These are phyloP conservation scores for Cossypha dichroa DNA, from an alignment of 2,797 vertebrate genomes.

Conservation along the genomic window DNA sequence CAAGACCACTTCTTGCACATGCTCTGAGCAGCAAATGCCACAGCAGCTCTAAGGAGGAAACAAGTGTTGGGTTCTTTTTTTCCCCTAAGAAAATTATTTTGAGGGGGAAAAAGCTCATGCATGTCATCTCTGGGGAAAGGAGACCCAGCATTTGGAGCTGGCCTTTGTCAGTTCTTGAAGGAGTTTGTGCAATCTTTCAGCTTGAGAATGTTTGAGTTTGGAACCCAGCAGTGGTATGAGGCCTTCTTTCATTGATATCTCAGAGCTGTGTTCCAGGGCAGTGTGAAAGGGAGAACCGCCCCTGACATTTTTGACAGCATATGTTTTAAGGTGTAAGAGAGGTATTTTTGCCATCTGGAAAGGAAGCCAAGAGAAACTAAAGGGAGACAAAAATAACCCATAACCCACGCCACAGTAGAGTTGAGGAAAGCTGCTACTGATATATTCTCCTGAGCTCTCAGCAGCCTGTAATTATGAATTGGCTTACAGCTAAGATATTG, in stretches of 20 bases:
- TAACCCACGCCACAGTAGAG: background rate
- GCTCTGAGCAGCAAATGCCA: background rate
- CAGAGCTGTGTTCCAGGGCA: background rate
- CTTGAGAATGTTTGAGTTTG: background rate
- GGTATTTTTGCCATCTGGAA: conserved; percentile 28
- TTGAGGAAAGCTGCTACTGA: background rate
- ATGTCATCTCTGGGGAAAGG: background rate
- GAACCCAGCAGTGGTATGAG: background rate
- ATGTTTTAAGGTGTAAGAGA: background rate
- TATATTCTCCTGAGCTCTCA: background rate
- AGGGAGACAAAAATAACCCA: background rate
- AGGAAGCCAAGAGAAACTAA: background rate
- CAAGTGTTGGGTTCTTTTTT: background rate
- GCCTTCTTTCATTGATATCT: background rate
- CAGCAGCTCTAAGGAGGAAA: background rate
- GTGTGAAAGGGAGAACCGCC: background rate
- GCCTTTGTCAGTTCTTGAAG: background rate
- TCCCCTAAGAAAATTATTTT: background rate
- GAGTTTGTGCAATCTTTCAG: background rate
- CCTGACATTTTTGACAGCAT: background rate
- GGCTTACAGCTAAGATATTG: conserved; percentile 21
- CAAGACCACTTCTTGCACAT: background rate
- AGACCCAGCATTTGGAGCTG: background rate
- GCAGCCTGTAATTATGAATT: conserved; percentile 49
- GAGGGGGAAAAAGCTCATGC: background rate